Evolutionary conservation across 2,797 vertebrate genomes (phyloP), one percentile per base, ranked within the genome.

Genomic region (Characodon lateralis): DNA sequence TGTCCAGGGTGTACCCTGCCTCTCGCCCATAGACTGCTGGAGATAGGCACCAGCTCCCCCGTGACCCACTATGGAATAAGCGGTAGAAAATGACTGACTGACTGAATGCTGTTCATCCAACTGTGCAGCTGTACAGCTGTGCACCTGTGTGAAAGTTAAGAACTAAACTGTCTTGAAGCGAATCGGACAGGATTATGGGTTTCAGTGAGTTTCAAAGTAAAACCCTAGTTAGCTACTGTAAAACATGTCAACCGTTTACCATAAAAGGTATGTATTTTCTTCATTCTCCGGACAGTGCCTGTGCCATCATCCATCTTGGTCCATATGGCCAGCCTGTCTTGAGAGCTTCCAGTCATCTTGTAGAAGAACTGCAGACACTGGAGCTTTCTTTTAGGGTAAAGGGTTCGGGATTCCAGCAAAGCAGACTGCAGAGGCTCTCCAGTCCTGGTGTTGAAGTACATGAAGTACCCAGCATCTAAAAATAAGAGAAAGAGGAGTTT

Each of bases 311-410:
- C 97, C 76, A 89, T 90, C 75, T 93, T 97, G 77, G 95, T 79
- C 97, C 97, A 98, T 83, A 98, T 56, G n/a, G 94, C 85, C 13
- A 98, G 94, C 58, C 91, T 95, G 89, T 99, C 97, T 26, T 86
- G 85, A 14, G 68, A 22, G 71, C 91, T 96, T 72, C 97, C 97
- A 0, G 96, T 96, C 94, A 96, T 97, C 90, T 95, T 98, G 22
- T 98, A 98, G 93, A 97, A 98, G 89, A 98, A 98, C 89, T 99
- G 97, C 72, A 98, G 95, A 85, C 98, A 99, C 86, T 98, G 97
- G 48, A 96, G 72, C 61, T 93, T 95, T 81, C 96, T 96, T 88
- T 95, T 97, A 1, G 98, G 97, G 78, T 97, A 97, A 24, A 98
- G 96, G 77, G 95, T 96, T 72, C 97, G 88, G 1, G 97, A 97